Evolutionary conservation across 37 sponge, comb jelly and placozoan genomes (phyloP).

Genomic region (Crambe crambe): DNA sequence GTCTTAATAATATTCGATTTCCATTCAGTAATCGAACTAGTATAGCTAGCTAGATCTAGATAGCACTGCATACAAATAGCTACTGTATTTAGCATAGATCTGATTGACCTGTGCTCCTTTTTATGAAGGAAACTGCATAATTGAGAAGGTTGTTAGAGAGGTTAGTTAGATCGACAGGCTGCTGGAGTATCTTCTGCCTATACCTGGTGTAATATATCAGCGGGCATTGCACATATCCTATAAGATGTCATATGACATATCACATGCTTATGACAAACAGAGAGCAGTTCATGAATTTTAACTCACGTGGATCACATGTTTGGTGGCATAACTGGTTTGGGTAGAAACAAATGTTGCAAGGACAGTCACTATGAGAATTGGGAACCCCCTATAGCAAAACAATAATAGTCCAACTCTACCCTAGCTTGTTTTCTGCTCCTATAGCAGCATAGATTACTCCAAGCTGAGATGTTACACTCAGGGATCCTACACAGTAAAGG

Average conservation of each 20-base stretch:
- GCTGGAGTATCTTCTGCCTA: constrained; percentile 45
- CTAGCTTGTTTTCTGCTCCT: too few relatives aligned
- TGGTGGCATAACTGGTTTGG: constrained; percentile 45
- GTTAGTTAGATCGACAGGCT: constrained; percentile 60
- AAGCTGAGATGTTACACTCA: too few relatives aligned
- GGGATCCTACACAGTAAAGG: too few relatives aligned
- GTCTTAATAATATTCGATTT: too few relatives aligned
- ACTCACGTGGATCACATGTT: constrained; percentile 25
- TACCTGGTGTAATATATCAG: constrained; percentile 32
- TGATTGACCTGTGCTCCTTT: constrained; percentile 54
- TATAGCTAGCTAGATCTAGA: too few relatives aligned
- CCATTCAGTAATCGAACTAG: too few relatives aligned
- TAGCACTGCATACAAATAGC: too few relatives aligned
- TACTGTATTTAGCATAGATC: too few relatives aligned
- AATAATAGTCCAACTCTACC: too few relatives aligned
- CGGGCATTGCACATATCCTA: constrained; percentile 57
- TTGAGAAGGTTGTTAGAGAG: constrained; percentile 28
- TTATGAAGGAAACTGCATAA: constrained; percentile 61
- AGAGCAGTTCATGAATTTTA: constrained; percentile 13
- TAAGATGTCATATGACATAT: background rate
- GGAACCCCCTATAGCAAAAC: constrained; percentile 55
- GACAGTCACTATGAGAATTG: constrained; percentile 68
- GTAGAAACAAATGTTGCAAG: constrained; percentile 73
- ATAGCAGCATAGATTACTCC: too few relatives aligned
- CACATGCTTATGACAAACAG: background rate